Base-by-base conservation (phyloP, 2,888 invertebrate genomes). In the Megamerina dolium region DNA sequence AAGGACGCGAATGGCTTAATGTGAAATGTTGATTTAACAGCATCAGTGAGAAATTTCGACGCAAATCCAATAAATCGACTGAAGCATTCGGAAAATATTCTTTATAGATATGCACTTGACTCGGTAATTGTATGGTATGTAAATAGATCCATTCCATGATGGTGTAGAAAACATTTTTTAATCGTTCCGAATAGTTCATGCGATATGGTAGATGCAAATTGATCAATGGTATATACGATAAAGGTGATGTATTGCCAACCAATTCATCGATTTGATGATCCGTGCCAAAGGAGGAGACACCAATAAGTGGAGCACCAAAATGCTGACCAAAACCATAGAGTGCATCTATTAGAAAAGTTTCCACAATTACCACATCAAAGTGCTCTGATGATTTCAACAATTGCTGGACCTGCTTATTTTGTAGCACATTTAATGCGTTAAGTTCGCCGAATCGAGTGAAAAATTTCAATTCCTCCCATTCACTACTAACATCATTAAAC, bases 301-400 rank as follows among this genome's bases (percentile, higher is more conserved):
- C 64, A 9, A 56, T 50, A 0, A 57, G 26, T 0, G 58, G 53
- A 1, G 67, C 65, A 39, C 60, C 56, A 10, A 62, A 67, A 10
- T 58, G 57, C 9, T 61, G 54, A 0, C 53, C 58, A 12, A 67
- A 40, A 0, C 63, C 70, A 31, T 60, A 59, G 2, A 70, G 37
- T 2, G 66, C 58, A 34, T 73, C 70, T 21, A 52, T 58, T 12
- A 62, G 48, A 17, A 70, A 51, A 6, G 61, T 50, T 23, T 72
- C 71, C 3, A 62, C 50, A 2, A 74, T 52, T 2, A 72, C 55
- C 13, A 72, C 42, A 50, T 74, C 73, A 29, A 68, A 73, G 6
- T 39, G 21, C 5, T 56, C 59, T 1, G 68, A 58, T 0, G 70
- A 69, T 6, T 36, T 37, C 4, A 64, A 5, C 1, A 64, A 30